Conservation (phyloP, 2,888 invertebrate genomes). For the Piscicola geometra region DNA sequence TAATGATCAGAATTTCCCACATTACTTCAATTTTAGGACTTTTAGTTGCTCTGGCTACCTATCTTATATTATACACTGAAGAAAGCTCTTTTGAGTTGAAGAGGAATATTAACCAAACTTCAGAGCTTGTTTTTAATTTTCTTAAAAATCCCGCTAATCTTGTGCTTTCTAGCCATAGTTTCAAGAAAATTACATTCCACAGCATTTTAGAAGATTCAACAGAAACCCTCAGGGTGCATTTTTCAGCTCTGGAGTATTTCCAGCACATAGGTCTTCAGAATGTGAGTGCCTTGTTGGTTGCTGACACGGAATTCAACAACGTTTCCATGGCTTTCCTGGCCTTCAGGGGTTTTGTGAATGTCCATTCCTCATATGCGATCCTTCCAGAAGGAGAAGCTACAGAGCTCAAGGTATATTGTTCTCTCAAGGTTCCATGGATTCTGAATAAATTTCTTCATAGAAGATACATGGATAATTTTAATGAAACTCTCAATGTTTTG, state of each 20-base stretch:
- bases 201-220: background rate
- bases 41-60: background rate
- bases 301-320: background rate
- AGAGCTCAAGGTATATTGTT: background rate
- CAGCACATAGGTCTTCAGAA: conserved; percentile 5
- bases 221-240: background rate
- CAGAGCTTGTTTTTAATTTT: background rate
- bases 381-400: background rate
- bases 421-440: background rate
- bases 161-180: background rate
- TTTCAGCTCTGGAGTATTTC: conserved; percentile 15
- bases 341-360: background rate
- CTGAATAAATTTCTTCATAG: background rate
- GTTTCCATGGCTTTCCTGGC: conserved; percentile 1
- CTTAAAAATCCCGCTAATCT: background rate
- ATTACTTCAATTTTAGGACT: background rate
- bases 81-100: background rate
- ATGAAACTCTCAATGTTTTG: background rate
- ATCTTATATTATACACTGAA: background rate
- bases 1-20: conserved; percentile 10
- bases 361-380: background rate
- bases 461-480: conserved; percentile 3
- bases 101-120: background rate
- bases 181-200: background rate
- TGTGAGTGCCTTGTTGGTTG: background rate